Base-by-base conservation (phyloP, 2,888 invertebrate species). In the Pollenia griseotomentosa region DNA sequence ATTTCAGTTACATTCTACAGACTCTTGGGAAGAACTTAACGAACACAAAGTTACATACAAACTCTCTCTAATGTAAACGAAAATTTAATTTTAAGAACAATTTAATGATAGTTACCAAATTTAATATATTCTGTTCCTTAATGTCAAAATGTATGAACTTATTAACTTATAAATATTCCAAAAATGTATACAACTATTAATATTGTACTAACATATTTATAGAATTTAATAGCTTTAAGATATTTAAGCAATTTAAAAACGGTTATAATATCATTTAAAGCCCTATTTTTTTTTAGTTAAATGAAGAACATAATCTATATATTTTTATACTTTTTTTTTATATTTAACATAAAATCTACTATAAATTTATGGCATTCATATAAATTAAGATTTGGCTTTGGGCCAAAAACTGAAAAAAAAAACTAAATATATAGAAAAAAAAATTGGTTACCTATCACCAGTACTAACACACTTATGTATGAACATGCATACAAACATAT, bases 381-480 rank as follows among this genome's bases (percentile, higher is more conserved):
- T 83, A 83, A 83, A 83, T 83, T 75, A 61, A 70, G 46, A 53
- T 83, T 83, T 83, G 83, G 83, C 83, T 55, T 75, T 70, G 61
- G 14, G 68, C 83, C 83, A 77, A 68, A 14, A 74, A 33, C 44
- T 33, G 57, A 59, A 48, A 51, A 33, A 51, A 33, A 33, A 40
- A 11, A 23, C 4, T 23, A 16, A 42, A 70, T 59, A 16, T 42
- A 55, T 23, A 16, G 6, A 19, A 19, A 19, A 23, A 71, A 80
- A 63, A 63, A 55, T 33, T 42, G 63, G 51, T 75, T 65, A 65
- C 75, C 75, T 75, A 75, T 75, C 42, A 53, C 75, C 42, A 63
- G 65, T 53, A 44, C 53, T 23, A n/a, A 9, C 42, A 53, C 65
- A 63, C 10, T 16, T 5, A 75, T 42, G 59, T 40, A 51, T 16